Percentiles rank a stretch among this genome's conserved stretches.
These are phyloP conservation scores for Euproctis similis DNA, from an alignment of 2,888 invertebrate genomes.

Conservation along the genomic window DNA sequence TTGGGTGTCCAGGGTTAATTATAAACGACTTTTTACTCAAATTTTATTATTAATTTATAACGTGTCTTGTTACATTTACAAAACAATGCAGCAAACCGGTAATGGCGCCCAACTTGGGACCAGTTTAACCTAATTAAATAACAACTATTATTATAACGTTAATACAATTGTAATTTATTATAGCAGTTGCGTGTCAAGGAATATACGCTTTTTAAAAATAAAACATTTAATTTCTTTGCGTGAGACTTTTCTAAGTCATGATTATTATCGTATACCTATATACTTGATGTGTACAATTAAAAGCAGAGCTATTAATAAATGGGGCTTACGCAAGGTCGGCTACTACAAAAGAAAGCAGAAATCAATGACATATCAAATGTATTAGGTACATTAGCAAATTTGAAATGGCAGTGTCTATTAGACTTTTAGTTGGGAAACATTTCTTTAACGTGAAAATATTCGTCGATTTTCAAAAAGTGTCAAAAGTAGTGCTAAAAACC, in stretches of 20 bases:
- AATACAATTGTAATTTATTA: not conserved
- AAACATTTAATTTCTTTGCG: slow-evolving; percentile 19
- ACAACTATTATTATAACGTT: not conserved
- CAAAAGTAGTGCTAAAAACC: too few relatives aligned
- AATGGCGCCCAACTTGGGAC: slow-evolving; percentile 1
- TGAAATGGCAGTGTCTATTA: slow-evolving; percentile 18
- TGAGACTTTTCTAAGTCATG: slow-evolving; percentile 21
- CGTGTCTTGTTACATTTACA: too few relatives aligned
- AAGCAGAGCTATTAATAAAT: slow-evolving; percentile 17
- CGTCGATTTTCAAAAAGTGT: not conserved
- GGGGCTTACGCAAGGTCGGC: slow-evolving; percentile 23
- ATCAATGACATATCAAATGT: slow-evolving; percentile 20
- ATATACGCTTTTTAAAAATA: not conserved
- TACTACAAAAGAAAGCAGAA: slow-evolving; percentile 17
- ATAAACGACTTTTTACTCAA: too few relatives aligned
- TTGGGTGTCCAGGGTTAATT: too few relatives aligned
- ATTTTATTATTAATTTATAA: too few relatives aligned
- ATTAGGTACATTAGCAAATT: slow-evolving; percentile 20
- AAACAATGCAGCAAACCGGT: slow-evolving; percentile 1
- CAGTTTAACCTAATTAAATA: slow-evolving; percentile 1
- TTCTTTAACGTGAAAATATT: not conserved
- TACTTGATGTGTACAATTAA: slow-evolving; percentile 25
- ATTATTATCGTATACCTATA: slow-evolving; percentile 23
- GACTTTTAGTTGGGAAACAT: slow-evolving; percentile 5
- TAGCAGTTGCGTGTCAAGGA: not conserved